A percentile compares a stretch with the other conserved stretches of the same genome.
Conservation (phyloP, 2,113 vertebrate species). For the Rhineura floridana region DNA sequence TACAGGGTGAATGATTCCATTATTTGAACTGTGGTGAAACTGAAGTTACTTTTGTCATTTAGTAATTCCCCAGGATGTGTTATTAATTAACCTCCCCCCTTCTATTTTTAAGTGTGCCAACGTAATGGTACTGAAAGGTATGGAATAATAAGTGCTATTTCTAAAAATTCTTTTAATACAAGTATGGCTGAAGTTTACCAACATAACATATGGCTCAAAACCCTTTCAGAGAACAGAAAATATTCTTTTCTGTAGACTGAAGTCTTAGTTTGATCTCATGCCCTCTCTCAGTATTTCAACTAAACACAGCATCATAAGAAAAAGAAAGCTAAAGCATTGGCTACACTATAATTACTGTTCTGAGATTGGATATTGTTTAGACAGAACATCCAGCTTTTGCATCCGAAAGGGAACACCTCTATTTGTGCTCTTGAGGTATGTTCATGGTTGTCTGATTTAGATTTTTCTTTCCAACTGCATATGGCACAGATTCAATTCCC, state of each 20-base stretch:
- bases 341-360: constrained; percentile 3
- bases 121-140: background rate
- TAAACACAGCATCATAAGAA: constrained; percentile 20
- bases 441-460: background rate
- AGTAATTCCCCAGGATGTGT: background rate
- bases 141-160: background rate
- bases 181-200: background rate
- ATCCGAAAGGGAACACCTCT: background rate
- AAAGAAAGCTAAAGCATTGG: constrained; percentile 1
- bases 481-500: background rate
- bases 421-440: background rate
- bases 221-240: background rate
- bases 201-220: constrained; percentile 12
- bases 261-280: background rate
- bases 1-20: background rate
- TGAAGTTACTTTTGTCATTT: constrained; percentile 16
- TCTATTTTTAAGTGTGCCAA: background rate
- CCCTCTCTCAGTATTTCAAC: constrained; percentile 12
- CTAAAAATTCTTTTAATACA: background rate
- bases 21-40: constrained; percentile 3
- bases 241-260: background rate
- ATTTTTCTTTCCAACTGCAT: background rate
- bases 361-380: constrained; percentile 29
- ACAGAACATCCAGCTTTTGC: constrained; percentile 32
- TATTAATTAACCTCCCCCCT: background rate